Conservation (phyloP, 2,797 vertebrate species). For the Protonibea diacanthus region DNA sequence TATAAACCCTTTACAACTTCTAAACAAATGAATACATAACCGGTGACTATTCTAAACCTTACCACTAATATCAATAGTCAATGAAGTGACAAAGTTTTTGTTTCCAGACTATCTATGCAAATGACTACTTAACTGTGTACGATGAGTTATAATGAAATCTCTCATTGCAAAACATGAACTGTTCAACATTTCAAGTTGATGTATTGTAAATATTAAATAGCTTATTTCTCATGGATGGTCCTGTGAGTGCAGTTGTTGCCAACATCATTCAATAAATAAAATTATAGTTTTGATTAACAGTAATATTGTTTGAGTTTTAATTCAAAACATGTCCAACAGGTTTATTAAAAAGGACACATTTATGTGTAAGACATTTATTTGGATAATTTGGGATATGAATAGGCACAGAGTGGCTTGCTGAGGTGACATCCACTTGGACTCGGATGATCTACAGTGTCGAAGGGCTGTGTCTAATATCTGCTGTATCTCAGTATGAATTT, state of each 20-base stretch:
- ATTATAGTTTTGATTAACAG: slow-evolving; percentile 45
- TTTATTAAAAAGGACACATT: slow-evolving; percentile 10
- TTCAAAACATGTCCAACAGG: not conserved
- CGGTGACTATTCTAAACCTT: not conserved
- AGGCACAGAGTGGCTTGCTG: slow-evolving; percentile 8
- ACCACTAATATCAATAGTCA: not conserved
- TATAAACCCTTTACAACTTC: slow-evolving; percentile 21
- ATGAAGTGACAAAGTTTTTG: slow-evolving; percentile 10
- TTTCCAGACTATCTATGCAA: slow-evolving; percentile 64
- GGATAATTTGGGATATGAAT: slow-evolving; percentile 39
- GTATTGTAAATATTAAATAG: slow-evolving; percentile 52
- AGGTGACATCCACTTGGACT: slow-evolving; percentile 44
- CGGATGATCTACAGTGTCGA: slow-evolving; percentile 67
- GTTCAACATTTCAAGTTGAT: slow-evolving; percentile 21
- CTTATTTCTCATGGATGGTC: slow-evolving; percentile 2
- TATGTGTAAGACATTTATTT: slow-evolving; percentile 8
- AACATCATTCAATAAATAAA: slow-evolving; percentile 49
- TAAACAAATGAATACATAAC: slow-evolving; percentile 7
- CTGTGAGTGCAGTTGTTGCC: slow-evolving; percentile 31
- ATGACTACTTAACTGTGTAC: slow-evolving; percentile 35
- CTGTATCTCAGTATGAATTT: slow-evolving; percentile 70
- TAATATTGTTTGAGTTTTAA: slow-evolving; percentile 13
- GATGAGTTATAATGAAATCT: slow-evolving; percentile 6
- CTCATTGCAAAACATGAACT: slow-evolving; percentile 7
- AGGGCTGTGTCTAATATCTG: slow-evolving; percentile 64